phyloP scores from a whole-genome alignment of 30 jellyfish, hydroid and myxozoan genomes.

The Pseudorhiza aurosa region DNA sequence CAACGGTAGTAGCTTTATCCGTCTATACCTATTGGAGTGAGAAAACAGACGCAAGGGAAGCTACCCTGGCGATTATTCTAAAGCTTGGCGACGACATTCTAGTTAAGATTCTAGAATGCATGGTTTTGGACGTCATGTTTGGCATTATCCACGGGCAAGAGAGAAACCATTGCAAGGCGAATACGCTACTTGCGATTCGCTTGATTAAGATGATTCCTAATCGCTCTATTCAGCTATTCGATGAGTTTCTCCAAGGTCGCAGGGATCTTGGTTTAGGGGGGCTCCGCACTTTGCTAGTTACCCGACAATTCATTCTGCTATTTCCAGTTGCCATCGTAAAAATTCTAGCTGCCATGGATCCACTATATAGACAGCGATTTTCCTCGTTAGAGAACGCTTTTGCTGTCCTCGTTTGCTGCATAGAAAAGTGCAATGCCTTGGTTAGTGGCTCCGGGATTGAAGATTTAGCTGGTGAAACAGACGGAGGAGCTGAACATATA shows the following conservation, averaged over 20 bases:
- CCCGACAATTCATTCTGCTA: neutral
- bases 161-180: neutral
- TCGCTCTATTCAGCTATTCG: neutral
- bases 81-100: neutral
- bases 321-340: conserved; percentile 26
- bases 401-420: conserved; percentile 1
- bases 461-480: neutral
- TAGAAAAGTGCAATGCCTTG: neutral
- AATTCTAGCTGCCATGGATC: conserved; percentile 40
- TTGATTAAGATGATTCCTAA: conserved; percentile 20
- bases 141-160: neutral
- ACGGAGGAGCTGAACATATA: neutral
- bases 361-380: conserved; percentile 23
- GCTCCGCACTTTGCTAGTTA: conserved; percentile 2
- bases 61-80: neutral
- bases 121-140: neutral
- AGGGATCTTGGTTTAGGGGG: neutral
- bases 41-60: neutral
- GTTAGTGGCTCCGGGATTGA: neutral
- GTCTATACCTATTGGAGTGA: neutral
- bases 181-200: neutral
- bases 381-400: neutral
- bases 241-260: conserved; percentile 13
- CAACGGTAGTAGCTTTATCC: neutral
- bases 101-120: conserved; percentile 9